phyloP scores from a whole-genome alignment of 2,888 invertebrate genomes.

The Stenchaetothrips biformis region DNA sequence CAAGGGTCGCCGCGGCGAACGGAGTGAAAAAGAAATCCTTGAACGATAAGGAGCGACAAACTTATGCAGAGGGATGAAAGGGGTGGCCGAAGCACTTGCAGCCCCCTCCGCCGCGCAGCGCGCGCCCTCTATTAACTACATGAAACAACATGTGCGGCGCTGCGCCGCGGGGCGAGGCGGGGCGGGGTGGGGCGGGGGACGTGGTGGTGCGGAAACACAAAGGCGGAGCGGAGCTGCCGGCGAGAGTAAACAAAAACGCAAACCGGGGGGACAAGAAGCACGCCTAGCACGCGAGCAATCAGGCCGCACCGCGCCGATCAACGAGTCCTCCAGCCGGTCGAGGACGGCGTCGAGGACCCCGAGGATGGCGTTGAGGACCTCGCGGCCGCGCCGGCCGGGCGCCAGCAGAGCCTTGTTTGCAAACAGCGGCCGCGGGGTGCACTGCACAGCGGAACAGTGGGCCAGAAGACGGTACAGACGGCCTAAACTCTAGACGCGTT shows the following conservation, averaged over 20 bases:
- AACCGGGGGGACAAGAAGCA: neutral
- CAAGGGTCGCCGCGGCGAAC: no score
- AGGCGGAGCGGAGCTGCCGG: neutral
- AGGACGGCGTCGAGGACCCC: neutral
- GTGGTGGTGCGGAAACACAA: neutral
- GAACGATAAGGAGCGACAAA: no score
- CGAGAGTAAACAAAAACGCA: conserved; percentile 11
- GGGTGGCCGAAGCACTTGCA: neutral
- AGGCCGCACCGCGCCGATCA: neutral
- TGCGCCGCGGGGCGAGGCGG: neutral
- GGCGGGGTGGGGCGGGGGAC: neutral
- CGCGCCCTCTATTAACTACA: conserved; percentile 11
- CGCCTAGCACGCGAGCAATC: conserved; percentile 5
- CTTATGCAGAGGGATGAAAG: no score
- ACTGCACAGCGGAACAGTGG: neutral
- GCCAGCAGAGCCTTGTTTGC: neutral
- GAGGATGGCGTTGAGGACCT: neutral
- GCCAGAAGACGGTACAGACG: no score
- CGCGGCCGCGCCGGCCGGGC: neutral
- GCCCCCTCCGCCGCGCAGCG: neutral
- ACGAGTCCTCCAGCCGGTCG: no score
- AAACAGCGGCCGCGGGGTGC: neutral
- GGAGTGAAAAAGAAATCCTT: no score
- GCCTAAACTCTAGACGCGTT: no score
- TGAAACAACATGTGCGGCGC: conserved; percentile 12